Conservation (phyloP, 2,113 vertebrate species). For the Chaetura pelagica region DNA sequence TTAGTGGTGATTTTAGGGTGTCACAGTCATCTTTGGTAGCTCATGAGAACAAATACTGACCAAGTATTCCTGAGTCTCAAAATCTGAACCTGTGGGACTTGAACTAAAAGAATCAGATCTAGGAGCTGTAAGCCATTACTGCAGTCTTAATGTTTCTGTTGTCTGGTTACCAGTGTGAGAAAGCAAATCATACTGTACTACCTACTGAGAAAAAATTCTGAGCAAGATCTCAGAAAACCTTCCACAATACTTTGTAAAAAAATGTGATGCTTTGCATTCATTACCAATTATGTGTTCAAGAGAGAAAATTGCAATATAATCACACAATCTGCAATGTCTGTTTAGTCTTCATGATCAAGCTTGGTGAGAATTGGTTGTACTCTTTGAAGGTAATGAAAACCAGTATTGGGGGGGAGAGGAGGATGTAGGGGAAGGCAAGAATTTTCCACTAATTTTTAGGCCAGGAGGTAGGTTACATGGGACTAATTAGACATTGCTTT, state of each 20-base stretch:
- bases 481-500: not conserved
- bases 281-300: not conserved
- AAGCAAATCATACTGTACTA: not conserved
- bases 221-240: not conserved
- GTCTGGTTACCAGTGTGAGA: not conserved
- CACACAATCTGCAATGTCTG: not conserved
- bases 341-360: not conserved
- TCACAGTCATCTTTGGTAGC: accelerated
- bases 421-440: not conserved
- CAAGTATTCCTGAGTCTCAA: not conserved
- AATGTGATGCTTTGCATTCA: not conserved
- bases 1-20: not conserved
- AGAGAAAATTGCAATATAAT: not conserved
- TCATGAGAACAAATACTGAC: not conserved
- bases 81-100: not conserved
- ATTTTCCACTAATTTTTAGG: not conserved
- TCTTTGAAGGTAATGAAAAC: not conserved
- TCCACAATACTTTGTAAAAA: not conserved
- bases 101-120: not conserved
- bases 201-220: not conserved
- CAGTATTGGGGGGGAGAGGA: too few species aligned
- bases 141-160: not conserved
- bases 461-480: not conserved
- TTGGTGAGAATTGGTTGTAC: not conserved
- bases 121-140: not conserved